Conservation (phyloP, 2,797 vertebrate species). For the Taeniopygia guttata region DNA sequence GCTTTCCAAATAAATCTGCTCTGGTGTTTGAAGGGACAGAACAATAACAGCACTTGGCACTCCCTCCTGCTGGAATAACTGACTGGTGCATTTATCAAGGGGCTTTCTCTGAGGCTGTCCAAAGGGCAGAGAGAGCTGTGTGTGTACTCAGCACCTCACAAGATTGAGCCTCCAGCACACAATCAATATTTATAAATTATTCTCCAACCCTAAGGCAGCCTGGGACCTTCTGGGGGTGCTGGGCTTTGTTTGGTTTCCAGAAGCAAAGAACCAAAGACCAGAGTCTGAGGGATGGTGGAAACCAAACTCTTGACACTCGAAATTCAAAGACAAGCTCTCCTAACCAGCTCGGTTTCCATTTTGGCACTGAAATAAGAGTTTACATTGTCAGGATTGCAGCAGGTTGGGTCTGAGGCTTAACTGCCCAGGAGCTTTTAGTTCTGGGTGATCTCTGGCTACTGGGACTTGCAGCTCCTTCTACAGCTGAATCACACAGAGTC, state of each 20-base stretch:
- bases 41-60: slow-evolving; percentile 43
- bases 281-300: neutral
- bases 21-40: slow-evolving; percentile 43
- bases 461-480: neutral
- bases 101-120: slow-evolving; percentile 25
- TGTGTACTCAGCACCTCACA: slow-evolving; percentile 28
- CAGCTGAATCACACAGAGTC: neutral
- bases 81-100: slow-evolving; percentile 32
- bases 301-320: neutral
- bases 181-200: slow-evolving; percentile 36
- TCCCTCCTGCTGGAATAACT: slow-evolving; percentile 19
- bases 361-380: neutral
- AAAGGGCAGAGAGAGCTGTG: slow-evolving; percentile 18
- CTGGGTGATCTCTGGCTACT: neutral
- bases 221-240: neutral
- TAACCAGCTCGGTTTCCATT: neutral
- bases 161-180: slow-evolving; percentile 8
- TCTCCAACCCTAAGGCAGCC: neutral
- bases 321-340: neutral
- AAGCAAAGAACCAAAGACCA: neutral
- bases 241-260: neutral
- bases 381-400: neutral
- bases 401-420: neutral
- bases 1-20: slow-evolving; percentile 47
- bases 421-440: neutral